Evolutionary conservation across 2,888 invertebrate genomes (phyloP).

Genomic region (Chaitophorus viminalis): DNA sequence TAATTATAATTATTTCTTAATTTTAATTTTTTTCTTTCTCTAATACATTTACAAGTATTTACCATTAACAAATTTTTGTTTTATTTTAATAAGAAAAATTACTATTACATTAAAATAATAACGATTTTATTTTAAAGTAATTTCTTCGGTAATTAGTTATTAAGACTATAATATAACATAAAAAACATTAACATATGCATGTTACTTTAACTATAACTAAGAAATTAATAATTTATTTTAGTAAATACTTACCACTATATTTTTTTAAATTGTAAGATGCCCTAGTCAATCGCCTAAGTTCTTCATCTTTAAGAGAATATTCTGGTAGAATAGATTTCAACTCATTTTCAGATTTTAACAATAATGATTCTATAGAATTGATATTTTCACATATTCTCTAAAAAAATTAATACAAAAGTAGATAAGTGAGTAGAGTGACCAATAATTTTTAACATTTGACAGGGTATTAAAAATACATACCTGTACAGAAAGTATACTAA

Average conservation of each 20-base stretch:
- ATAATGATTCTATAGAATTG: conserved; percentile 80
- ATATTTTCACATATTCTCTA: conserved; percentile 79
- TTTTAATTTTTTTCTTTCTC: too few species aligned
- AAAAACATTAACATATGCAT: not conserved
- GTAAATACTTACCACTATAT: conserved; percentile 76
- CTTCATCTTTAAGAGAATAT: conserved; percentile 79
- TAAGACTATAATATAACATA: not conserved
- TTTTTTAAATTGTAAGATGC: conserved; percentile 87
- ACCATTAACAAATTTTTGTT: too few species aligned
- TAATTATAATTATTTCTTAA: too few species aligned
- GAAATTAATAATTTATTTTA: not conserved
- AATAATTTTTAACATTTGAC: not conserved
- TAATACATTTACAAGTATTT: too few species aligned
- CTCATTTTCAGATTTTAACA: conserved; percentile 86
- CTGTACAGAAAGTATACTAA: conserved; percentile 78
- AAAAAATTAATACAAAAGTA: conserved; percentile 63
- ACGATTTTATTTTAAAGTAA: not conserved
- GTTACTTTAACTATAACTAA: not conserved
- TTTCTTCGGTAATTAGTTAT: not conserved
- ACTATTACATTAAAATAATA: too few species aligned
- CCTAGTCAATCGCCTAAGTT: conserved; percentile 81
- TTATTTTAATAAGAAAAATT: too few species aligned
- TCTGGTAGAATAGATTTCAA: conserved; percentile 76
- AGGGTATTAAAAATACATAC: conserved; percentile 67
- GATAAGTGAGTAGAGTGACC: conserved; percentile 59